Evolutionary conservation across 2,797 vertebrate genomes (phyloP), one percentile per base, ranked within the genome.

Genomic region (Selene dorsalis): DNA sequence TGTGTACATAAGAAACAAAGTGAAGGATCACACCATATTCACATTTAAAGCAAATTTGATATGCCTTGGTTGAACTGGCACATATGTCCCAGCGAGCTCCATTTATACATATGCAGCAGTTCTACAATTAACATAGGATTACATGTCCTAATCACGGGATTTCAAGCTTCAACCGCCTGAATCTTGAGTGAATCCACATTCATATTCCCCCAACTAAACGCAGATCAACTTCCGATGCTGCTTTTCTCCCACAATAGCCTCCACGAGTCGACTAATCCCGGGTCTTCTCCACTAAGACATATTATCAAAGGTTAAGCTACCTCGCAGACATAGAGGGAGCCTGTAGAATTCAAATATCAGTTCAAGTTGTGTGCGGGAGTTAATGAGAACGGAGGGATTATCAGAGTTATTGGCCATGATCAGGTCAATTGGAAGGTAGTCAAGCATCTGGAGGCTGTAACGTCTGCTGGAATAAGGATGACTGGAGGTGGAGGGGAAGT

Each of bases 251-350:
- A 85, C 85, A 88, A 79, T 84, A 78, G 80, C 83, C 86, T 90
- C 84, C 70, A 70, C 48, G 3, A 88, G 69, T 80, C 43, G 14
- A 53, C 82, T 92, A 90, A 91, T 92, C 87, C 86, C 4, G 45
- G 70, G 75, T 85, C 89, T 88, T 85, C 73, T 82, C 75, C 35
- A 52, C 77, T 78, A 73, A 87, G 78, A 84, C 72, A 64, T 69
- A 59, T 89, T 80, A 88, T 90, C 82, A 88, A 86, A 92, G 90
- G 84, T 87, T 87, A 83, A 91, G 87, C 88, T 71, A 83, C 75
- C 63, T 80, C 47, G 41, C 72, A 82, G 83, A 71, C 73, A 69
- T 57, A 45, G 53, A 73, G 17, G 57, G 57, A 74, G 68, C 56
- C 28, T n/a, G 50, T 1, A 59, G 84, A 89, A 90, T 91, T 87